Evolutionary conservation across 2,888 invertebrate species (phyloP).

Genomic region (Folsomia candida): DNA sequence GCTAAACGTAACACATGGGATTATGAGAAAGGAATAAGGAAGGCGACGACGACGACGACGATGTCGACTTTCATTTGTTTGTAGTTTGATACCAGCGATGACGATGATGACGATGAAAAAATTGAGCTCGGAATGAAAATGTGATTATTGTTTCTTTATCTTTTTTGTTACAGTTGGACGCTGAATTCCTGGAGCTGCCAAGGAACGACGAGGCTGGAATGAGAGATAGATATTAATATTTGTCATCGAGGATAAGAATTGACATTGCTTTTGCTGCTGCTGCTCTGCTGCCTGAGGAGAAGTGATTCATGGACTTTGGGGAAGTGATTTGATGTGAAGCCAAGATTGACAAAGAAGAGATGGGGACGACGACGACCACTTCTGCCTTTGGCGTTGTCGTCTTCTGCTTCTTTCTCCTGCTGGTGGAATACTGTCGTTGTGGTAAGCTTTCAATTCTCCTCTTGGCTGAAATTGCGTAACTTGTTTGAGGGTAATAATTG

Average conservation of each 20-base stretch:
- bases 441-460: neutral
- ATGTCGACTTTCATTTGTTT: no score
- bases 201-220: no score
- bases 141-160: neutral
- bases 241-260: neutral
- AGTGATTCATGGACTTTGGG: slow-evolving; percentile 1
- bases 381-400: neutral
- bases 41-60: no score
- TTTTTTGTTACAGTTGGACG: neutral
- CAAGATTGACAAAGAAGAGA: neutral
- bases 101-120: neutral
- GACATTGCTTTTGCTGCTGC: neutral
- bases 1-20: neutral
- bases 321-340: slow-evolving; percentile 1
- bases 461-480: neutral
- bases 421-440: neutral
- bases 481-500: no score
- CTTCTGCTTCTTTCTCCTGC: neutral
- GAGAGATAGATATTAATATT: neutral
- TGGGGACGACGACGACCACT: neutral
- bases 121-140: neutral
- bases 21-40: no score
- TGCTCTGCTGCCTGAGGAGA: neutral
- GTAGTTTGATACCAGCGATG: neutral
- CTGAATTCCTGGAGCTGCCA: neutral